Base-by-base conservation (phyloP, 2,888 invertebrate genomes). In the Drosophila anceps region DNA sequence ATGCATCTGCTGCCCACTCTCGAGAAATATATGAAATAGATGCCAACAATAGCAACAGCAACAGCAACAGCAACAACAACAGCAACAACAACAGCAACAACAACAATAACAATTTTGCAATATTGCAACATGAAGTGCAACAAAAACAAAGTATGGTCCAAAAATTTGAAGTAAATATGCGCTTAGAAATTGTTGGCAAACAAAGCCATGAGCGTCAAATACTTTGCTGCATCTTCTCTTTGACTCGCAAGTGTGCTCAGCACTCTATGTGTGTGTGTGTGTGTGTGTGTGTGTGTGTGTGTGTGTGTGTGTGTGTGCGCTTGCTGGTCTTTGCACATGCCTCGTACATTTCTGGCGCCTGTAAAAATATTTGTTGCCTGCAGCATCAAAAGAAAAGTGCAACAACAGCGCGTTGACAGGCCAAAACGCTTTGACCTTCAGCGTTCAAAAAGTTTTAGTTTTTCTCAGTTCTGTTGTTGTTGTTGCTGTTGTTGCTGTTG, bases 321-420 rank as follows among this genome's bases (percentile, higher is more conserved):
- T 48, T 43, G 8, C 31, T 67, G 55, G 58, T 44, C 48, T 57
- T 53, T 41, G 39, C 62, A 62, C 31, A 66, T 60, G 51, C 70
- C 48, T 57, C 51, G 37, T 44, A 62, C 68, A 71, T 74, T 79
- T 79, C 29, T 65, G 53, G 69, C 67, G 69, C 65, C 75, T 74
- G 64, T 65, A 54, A 68, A 81, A 76, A 82, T 83, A 83, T 82
- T 83, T 76, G 50, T 67, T 60, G 79, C 67, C 75, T 46, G 61
- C 44, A 64, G 33, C 33, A 29, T 20, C 20, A 43, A 29, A 6
- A 18, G 48, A 29, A 48, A 46, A 9, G 27, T 27, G n/a, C 18
- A 50, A 18, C 33, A 81, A 37, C 66, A 53, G 15, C 35, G 33
- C 51, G 51, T 54, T 54, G 44, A 43, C 44, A 46, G 58, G 35